A percentile compares a stretch with the other conserved stretches of the same genome.
phyloP scores from a whole-genome alignment of 2,797 vertebrate species.

The Hyperoplus lanceolatus region DNA sequence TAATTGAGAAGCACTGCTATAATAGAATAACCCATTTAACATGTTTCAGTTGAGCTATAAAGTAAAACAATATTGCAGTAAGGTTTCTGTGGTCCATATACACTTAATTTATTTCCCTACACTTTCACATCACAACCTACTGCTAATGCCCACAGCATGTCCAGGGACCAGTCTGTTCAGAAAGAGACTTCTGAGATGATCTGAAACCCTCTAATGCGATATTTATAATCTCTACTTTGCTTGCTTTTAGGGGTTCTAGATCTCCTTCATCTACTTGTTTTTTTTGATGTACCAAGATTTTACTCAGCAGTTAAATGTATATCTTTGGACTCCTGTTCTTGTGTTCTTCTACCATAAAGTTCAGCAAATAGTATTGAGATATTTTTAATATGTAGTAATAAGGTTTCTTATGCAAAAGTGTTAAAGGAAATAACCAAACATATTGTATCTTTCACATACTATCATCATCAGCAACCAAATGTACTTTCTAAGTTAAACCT shows the following conservation, averaged over 20 bases:
- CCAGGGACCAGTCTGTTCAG: slow-evolving; percentile 38
- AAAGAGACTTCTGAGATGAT: slow-evolving; percentile 36
- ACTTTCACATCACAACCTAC: slow-evolving; percentile 29
- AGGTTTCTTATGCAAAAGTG: not conserved
- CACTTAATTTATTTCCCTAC: not conserved
- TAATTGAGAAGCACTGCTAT: too few species aligned
- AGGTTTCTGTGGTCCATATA: not conserved
- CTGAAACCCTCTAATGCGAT: slow-evolving; percentile 51
- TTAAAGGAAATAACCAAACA: slow-evolving; percentile 18
- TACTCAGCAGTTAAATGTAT: not conserved
- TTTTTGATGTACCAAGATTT: slow-evolving; percentile 9
- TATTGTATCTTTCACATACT: slow-evolving; percentile 5
- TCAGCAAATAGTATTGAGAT: slow-evolving; percentile 13
- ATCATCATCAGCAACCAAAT: slow-evolving; percentile 3
- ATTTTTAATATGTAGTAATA: slow-evolving; percentile 5
- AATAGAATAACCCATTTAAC: slow-evolving; percentile 50
- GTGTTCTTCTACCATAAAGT: slow-evolving; percentile 5
- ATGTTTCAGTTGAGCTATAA: slow-evolving; percentile 43
- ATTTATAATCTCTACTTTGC: slow-evolving; percentile 36
- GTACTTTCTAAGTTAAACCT: slow-evolving; percentile 15
- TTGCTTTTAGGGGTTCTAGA: slow-evolving; percentile 14
- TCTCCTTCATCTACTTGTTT: not conserved
- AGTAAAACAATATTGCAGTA: slow-evolving; percentile 45
- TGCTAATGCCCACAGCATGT: slow-evolving; percentile 30
- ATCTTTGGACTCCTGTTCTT: slow-evolving; percentile 10